Base-by-base conservation (phyloP, 2,113 vertebrate genomes). In the Canis aureus region DNA sequence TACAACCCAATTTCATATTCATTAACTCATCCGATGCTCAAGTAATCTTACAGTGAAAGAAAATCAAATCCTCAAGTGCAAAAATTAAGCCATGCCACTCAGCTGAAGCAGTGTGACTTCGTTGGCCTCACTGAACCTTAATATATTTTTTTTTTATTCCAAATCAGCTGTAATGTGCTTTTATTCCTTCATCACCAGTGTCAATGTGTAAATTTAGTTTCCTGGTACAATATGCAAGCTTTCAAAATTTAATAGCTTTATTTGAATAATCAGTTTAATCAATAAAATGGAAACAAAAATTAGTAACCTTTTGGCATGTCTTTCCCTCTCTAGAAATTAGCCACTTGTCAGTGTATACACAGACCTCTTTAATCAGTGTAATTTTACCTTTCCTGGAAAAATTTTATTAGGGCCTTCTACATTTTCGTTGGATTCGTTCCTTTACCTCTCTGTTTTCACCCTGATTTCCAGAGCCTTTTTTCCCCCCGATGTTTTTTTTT, bases 361-460 rank as follows among this genome's bases (percentile, higher is more conserved):
- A 67, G 12, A 59, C 15, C 11, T 3, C 27, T 93, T 90, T 87
- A 71, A 89, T 91, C 20, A 71, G 64, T 67, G 11, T 32, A 25
- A 92, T 59, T 94, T 60, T 53, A 80, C 15, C 74, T 89, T 95
- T 96, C 86, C 64, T 79, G 20, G 51, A 80, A 81, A 89, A 92
- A 55, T n/a, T 78, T 25, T 35, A 27, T 62, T 73, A 51, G 20
- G 20, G 23, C 9, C 22, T 13, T 79, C 8, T 11, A 74, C 32
- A 81, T 79, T 88, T 92, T 35, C 57, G 60, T 22, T 95, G 11
- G 1, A 74, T 87, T 89, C 74, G 57, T 62, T 57, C 2, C 19
- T 96, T 92, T 89, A 51, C 11, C 11, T 85, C 78, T 78, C 5
- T 93, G 9, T 1, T 78, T 32, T 19, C 25, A 85, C 43, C 20